Evolutionary conservation across 2,888 invertebrate genomes (phyloP), one percentile per base, ranked within the genome.

Genomic region (Latheticus oryzae): DNA sequence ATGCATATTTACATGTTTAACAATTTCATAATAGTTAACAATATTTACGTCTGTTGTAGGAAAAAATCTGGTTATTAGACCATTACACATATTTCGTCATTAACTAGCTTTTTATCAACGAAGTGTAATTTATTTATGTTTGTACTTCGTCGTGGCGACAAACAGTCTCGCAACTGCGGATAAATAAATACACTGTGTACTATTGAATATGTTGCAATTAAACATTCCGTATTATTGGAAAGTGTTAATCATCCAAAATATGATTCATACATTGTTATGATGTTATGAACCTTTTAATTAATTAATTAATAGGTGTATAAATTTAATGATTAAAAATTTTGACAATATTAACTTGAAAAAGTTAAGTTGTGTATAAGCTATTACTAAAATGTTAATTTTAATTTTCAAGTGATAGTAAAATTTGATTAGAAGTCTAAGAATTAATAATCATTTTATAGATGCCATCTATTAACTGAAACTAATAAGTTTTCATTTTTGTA

Each of bases 41-140:
- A 30, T 24, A 35, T 38, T 23, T 38, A 45, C 30, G 40, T 58
- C 47, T 47, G 38, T n/a, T n/a, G n/a, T 13, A 58, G 53, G 52
- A 48, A 57, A 58, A 58, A 51, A 58, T 40, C 32, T 52, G 45
- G 24, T 58, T 58, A 58, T 47, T 35, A 58, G 58, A 52, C 58
- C 58, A 58, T 58, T 58, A 55, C 48, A 53, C 42, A 28, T 13
- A 9, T 58, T 58, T 58, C 58, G 53, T 53, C 58, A 58, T 53
- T 47, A 16, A 26, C 28, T 38, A 30, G 32, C 30, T 53, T n/a
- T n/a, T 53, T 52, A 58, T 58, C 58, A 58, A 32, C 19, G 32
- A 24, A 35, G 52, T 37, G 30, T 47, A 51, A 57, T 57, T 52
- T 51, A 43, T 51, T 57, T 50, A 16, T 38, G 54, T 45, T 45